Evolutionary conservation across 2,113 vertebrate species (phyloP).

Genomic region (human): DNA sequence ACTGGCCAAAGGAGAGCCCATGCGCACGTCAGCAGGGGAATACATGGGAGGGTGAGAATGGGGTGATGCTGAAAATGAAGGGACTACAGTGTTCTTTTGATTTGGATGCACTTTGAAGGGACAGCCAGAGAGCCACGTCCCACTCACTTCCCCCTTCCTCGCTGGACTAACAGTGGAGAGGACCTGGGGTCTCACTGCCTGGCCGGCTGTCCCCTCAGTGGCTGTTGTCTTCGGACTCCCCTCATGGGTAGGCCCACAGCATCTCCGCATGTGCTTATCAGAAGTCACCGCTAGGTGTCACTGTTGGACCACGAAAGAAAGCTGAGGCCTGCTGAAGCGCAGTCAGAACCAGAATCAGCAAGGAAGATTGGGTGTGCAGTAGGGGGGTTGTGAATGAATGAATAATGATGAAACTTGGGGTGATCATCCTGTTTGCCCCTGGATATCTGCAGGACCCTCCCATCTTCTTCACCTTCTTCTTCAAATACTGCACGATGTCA

Average conservation of each 20-base stretch:
- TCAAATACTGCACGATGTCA: neutral
- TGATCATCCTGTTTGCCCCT: neutral
- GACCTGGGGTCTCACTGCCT: neutral
- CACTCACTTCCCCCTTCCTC: neutral
- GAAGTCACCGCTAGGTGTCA: conserved; percentile 72
- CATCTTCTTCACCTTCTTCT: neutral
- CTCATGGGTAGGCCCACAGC: fast-evolving
- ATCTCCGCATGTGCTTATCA: neutral
- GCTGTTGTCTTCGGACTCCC: neutral
- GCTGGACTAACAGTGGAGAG: neutral
- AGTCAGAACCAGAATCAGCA: neutral
- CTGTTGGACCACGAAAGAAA: conserved; percentile 59
- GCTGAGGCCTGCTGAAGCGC: fast-evolving
- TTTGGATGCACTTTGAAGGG: neutral
- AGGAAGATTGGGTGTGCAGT: neutral
- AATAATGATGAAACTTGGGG: neutral
- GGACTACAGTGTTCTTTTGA: neutral
- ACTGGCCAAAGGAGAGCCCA: neutral
- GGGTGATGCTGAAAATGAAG: neutral
- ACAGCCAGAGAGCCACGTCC: neutral
- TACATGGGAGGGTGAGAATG: neutral
- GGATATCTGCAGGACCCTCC: neutral
- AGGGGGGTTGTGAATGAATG: neutral
- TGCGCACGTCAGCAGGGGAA: neutral
- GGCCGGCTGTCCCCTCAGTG: neutral